These are phyloP conservation scores for Struthio camelus DNA, from an alignment of 2,113 vertebrate genomes.

Conservation along the genomic window DNA sequence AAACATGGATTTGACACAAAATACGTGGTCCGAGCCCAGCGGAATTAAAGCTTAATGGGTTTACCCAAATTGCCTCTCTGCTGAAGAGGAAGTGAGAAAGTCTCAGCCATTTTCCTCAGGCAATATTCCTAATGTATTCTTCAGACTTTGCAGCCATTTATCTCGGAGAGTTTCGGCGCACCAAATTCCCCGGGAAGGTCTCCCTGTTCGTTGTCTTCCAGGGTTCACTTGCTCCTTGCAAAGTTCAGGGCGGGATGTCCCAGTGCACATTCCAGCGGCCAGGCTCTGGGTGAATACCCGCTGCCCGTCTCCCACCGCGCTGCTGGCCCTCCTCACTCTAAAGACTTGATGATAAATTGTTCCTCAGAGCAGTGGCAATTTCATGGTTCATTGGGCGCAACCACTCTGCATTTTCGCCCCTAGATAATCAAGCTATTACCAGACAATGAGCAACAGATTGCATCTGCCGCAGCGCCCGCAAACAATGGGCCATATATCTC, in stretches of 20 bases:
- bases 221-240: constrained; percentile 64
- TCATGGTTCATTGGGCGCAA: constrained; percentile 52
- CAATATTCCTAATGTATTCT: not conserved
- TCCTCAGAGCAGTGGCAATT: constrained; percentile 55
- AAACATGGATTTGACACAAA: not conserved
- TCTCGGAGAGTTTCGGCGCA: not conserved
- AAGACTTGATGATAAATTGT: constrained; percentile 36
- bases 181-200: not conserved
- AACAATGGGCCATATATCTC: not conserved
- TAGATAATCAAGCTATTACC: constrained; percentile 64
- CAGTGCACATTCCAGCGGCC: constrained; percentile 46
- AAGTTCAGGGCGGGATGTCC: not conserved
- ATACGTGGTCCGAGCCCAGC: not conserved
- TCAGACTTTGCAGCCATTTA: not conserved
- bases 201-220: not conserved
- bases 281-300: constrained; percentile 61
- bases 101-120: not conserved
- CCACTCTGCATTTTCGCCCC: constrained; percentile 37
- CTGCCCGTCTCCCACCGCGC: not conserved
- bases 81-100: not conserved
- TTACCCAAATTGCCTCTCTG: constrained; percentile 11
- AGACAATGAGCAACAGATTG: constrained; percentile 64
- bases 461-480: not conserved
- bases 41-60: not conserved
- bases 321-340: not conserved